Conservation (phyloP, 1,140 invertebrate species). For the Heliconius melpomene region DNA sequence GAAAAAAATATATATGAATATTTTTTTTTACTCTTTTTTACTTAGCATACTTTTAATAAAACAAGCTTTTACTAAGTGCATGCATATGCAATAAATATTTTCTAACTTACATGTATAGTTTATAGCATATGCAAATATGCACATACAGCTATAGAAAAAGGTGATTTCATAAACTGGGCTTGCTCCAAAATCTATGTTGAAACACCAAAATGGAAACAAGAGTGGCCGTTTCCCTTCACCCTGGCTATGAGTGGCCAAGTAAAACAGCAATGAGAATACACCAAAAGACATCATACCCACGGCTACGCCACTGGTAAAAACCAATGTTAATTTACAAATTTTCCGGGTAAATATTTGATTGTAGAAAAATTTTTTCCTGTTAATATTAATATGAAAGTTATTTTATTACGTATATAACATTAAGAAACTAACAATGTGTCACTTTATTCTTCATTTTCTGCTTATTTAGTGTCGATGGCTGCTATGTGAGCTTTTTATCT, state of each 20-base stretch:
- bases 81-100: neutral
- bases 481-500: no score
- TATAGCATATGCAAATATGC: conserved; percentile 44
- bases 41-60: no score
- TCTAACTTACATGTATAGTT: conserved; percentile 61
- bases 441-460: neutral
- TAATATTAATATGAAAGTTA: conserved; percentile 24
- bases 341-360: conserved; percentile 45
- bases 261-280: conserved; percentile 41
- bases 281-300: conserved; percentile 44
- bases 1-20: no score
- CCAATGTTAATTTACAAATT: conserved; percentile 43
- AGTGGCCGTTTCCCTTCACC: conserved; percentile 47
- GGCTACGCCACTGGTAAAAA: conserved; percentile 43
- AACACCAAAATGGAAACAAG: conserved; percentile 59
- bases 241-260: conserved; percentile 40
- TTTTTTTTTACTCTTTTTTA: neutral
- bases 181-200: conserved; percentile 46
- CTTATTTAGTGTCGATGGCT: no score
- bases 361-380: conserved; percentile 52
- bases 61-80: no score
- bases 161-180: conserved; percentile 56
- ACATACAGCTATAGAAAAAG: conserved; percentile 51
- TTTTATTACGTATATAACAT: neutral
- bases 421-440: neutral